Conservation (phyloP, 2,113 vertebrate genomes). For the Ptilonorhynchus violaceus region DNA sequence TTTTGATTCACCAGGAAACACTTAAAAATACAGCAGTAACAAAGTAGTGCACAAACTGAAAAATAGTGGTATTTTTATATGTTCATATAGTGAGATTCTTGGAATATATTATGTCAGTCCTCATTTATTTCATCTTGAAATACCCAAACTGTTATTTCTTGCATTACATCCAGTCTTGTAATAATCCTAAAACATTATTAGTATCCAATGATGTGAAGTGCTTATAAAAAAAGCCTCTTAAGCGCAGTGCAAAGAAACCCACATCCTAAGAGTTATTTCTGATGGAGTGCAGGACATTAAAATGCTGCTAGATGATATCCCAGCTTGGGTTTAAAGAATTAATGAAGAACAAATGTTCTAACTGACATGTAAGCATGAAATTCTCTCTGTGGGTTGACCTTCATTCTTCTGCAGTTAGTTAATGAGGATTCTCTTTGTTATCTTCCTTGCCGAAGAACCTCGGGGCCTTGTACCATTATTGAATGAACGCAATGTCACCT, state of each 20-base stretch:
- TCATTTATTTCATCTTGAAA: slow-evolving; percentile 53
- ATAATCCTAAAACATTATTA: slow-evolving; percentile 44
- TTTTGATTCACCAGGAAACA: background rate
- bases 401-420: slow-evolving; percentile 76
- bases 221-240: slow-evolving; percentile 38
- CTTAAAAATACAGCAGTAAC: background rate
- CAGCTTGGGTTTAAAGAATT: slow-evolving; percentile 78
- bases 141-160: slow-evolving; percentile 24
- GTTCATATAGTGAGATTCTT: background rate
- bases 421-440: slow-evolving; percentile 78
- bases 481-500: slow-evolving; percentile 78
- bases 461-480: slow-evolving; percentile 76
- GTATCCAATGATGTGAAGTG: slow-evolving; percentile 4
- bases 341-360: slow-evolving; percentile 80
- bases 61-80: background rate
- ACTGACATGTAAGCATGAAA: slow-evolving; percentile 68
- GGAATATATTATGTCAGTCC: background rate
- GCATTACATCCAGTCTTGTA: slow-evolving; percentile 34
- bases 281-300: slow-evolving; percentile 61
- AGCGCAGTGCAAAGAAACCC: slow-evolving; percentile 41
- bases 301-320: slow-evolving; percentile 65
- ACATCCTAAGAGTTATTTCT: slow-evolving; percentile 55
- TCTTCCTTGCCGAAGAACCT: slow-evolving; percentile 75
- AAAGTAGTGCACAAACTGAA: background rate
- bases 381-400: slow-evolving; percentile 77